phyloP scores from a whole-genome alignment of 2,888 invertebrate genomes.

The Ischnus inquisitorius region DNA sequence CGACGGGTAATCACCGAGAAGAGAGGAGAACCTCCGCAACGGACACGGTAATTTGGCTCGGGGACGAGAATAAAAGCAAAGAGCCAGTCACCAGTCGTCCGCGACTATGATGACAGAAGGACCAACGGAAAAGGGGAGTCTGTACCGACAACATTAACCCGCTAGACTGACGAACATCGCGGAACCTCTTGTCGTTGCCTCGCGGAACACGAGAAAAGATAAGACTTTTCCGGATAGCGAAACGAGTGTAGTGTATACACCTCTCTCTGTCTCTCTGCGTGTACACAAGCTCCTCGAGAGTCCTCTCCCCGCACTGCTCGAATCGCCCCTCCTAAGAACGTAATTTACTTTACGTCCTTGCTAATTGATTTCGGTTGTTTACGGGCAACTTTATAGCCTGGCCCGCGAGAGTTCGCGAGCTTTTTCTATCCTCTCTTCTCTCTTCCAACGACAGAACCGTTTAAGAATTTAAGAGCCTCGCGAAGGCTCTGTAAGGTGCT shows the following conservation, averaged over 20 bases:
- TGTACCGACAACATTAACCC: not conserved
- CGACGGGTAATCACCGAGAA: slow-evolving; percentile 10
- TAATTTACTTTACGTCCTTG: slow-evolving; percentile 62
- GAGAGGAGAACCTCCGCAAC: not conserved
- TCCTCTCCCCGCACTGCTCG: not conserved
- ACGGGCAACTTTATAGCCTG: slow-evolving; percentile 57
- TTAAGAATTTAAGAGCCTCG: slow-evolving; percentile 55
- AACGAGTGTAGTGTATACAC: not conserved
- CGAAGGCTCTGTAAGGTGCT: slow-evolving; percentile 2
- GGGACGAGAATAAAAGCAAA: slow-evolving; percentile 21
- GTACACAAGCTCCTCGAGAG: not conserved
- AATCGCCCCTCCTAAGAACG: slow-evolving; percentile 18
- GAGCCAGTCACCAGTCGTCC: not conserved
- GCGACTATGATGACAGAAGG: not conserved
- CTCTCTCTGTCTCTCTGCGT: slow-evolving; percentile 7
- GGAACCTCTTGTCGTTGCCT: not conserved
- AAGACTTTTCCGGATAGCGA: slow-evolving; percentile 19
- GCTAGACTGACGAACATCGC: not conserved
- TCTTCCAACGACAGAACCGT: slow-evolving; percentile 48
- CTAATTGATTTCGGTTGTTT: slow-evolving; percentile 65
- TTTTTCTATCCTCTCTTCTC: slow-evolving; percentile 13
- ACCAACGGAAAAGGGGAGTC: not conserved
- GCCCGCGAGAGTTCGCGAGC: slow-evolving; percentile 46
- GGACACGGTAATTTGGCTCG: slow-evolving; percentile 8
- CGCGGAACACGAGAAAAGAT: slow-evolving; percentile 8